Evolutionary conservation across 2,113 vertebrate genomes (phyloP), one percentile per base, ranked within the genome.

Genomic region (Podarcis muralis): DNA sequence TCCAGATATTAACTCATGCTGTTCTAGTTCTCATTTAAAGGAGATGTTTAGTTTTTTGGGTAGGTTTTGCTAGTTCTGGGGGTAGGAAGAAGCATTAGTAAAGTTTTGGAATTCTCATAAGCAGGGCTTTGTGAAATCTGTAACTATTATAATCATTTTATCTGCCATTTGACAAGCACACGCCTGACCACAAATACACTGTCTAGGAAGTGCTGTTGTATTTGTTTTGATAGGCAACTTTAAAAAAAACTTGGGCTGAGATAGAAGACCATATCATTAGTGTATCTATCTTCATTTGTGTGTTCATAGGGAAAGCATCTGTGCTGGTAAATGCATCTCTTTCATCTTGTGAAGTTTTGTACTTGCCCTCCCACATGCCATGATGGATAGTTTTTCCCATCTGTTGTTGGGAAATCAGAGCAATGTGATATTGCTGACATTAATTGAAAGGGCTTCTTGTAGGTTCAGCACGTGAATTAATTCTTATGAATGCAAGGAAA

Each of bases 291-390:
- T n/a, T 57, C 27, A 40, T 80, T 69, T 23, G 71, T 48, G 32
- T 16, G 1, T 87, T 43, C 25, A 18, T 59, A 71, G 66, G 59
- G 77, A 80, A 87, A 87, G 66, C n/a, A 72, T 71, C 35, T 71
- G n/a, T 20, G 65, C n/a, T 87, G 48, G 18, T 15, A 37, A 43
- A 25, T 3, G 75, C 2, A 23, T 62, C 0, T 0, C 32, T 32
- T 20, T 0, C 72, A 25, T 65, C 69, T 0, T 1, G 48, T 74
- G 0, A 1, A 0, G 66, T 9, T 76, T 76, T 76, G 23, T 9
- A 0, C 74, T 83, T 57, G 87, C 62, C n/a, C 20, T 83, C 68
- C 62, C 16, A 59, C 0, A 0, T 79, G 0, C 53, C 78, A 9
- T 85, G 84, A 40, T 40, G 85, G 85, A 83, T 1, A 11, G 1